Evolutionary conservation across 2,888 invertebrate species (phyloP).

Genomic region (Drosophila falleni): DNA sequence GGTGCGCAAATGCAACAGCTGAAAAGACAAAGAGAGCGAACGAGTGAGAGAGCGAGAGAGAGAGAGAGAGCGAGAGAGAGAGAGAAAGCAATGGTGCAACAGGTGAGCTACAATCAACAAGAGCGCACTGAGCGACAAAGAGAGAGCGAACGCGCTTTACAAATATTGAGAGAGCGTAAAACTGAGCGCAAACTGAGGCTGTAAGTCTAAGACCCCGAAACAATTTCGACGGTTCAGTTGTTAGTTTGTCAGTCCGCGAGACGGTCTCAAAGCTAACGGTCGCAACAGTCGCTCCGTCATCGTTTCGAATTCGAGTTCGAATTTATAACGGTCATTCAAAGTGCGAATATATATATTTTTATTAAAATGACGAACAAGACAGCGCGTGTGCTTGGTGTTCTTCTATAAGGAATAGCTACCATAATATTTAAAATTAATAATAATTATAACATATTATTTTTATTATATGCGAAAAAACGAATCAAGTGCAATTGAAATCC

Average conservation of each 20-base stretch:
- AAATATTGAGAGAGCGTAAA: background rate
- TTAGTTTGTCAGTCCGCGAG: constrained; percentile 61
- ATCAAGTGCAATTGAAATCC: constrained; percentile 44
- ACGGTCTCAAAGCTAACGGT: constrained; percentile 72
- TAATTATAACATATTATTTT: constrained; percentile 42
- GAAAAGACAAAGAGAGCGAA: constrained; percentile 18
- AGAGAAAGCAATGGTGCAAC: constrained; percentile 32
- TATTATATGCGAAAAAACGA: constrained; percentile 32
- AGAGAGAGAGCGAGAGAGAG: constrained; percentile 6
- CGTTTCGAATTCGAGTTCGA: constrained; percentile 28
- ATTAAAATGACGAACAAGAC: constrained; percentile 43
- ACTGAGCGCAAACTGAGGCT: constrained; percentile 5
- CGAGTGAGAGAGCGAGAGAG: constrained; percentile 27
- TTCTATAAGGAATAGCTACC: constrained; percentile 26
- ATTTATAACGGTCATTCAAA: constrained; percentile 40
- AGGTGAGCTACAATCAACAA: constrained; percentile 45
- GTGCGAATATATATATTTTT: constrained; percentile 25
- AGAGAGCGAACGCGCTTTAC: constrained; percentile 19
- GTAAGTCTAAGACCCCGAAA: constrained; percentile 8
- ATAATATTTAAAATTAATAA: constrained; percentile 24
- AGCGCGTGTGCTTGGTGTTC: constrained; percentile 50
- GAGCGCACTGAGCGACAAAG: constrained; percentile 49
- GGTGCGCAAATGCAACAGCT: constrained; percentile 58
- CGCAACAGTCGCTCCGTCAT: constrained; percentile 37
- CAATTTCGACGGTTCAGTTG: constrained; percentile 19